Percentiles rank a stretch among this genome's conserved stretches.
These are phyloP conservation scores for Antechinus flavipes DNA, from an alignment of 2,113 vertebrate genomes.

Conservation along the genomic window DNA sequence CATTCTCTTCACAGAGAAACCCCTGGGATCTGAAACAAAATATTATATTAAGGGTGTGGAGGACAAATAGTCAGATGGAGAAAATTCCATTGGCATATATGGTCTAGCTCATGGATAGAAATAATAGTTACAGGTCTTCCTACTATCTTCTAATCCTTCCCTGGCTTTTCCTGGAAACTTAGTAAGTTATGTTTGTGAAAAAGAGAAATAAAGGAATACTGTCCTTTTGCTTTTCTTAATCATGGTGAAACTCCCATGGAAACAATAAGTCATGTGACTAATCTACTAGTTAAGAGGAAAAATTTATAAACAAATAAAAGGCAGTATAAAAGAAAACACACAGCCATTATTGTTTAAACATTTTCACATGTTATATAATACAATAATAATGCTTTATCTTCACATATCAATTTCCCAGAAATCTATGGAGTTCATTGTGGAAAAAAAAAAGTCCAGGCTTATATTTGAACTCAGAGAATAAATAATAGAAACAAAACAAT, in stretches of 20 bases:
- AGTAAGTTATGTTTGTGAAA: neutral
- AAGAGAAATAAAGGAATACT: neutral
- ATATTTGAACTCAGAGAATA: neutral
- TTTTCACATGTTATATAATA: neutral
- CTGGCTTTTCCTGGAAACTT: rapidly evolving
- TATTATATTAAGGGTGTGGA: neutral
- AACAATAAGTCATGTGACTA: neutral
- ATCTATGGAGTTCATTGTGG: neutral
- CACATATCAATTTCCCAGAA: neutral
- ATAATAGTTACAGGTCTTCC: neutral
- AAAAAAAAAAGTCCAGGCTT: neutral
- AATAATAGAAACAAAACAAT: conserved; percentile 19
- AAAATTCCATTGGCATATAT: neutral
- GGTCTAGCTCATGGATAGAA: neutral
- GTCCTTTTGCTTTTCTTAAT: neutral
- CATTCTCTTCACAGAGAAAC: neutral
- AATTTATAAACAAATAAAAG: neutral
- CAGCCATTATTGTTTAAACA: neutral
- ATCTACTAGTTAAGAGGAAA: neutral
- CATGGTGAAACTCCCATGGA: neutral
- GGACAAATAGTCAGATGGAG: rapidly evolving
- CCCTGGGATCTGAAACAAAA: neutral
- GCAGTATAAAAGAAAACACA: neutral
- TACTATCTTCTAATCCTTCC: neutral
- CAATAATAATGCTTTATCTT: neutral